Conservation (phyloP, 1,140 invertebrate genomes). For the Pogonognathellus flavescens region DNA sequence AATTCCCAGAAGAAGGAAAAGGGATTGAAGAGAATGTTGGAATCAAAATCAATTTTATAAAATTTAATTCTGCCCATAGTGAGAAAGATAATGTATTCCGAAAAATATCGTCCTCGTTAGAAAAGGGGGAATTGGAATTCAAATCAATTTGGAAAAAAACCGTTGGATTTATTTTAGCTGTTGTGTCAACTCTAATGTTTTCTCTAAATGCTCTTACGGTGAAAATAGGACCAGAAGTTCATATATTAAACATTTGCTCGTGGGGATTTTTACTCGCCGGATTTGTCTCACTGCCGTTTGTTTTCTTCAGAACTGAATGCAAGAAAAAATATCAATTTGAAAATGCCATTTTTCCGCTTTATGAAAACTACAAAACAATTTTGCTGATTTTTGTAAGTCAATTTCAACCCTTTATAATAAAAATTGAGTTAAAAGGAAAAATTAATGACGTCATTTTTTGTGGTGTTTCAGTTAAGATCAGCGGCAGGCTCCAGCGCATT, state of each 20-base stretch:
- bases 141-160: background rate
- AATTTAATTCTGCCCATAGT: no score
- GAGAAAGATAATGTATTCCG: no score
- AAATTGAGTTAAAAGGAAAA: no score
- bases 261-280: conserved; percentile 70
- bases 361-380: background rate
- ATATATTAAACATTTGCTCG: conserved; percentile 69
- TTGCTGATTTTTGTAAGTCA: conserved; percentile 13
- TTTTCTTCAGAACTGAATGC: background rate
- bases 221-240: conserved; percentile 68
- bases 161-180: conserved; percentile 22
- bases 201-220: conserved; percentile 70
- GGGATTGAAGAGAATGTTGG: no score
- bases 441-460: no score
- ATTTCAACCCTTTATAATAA: no score
- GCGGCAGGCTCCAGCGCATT: conserved; percentile 4
- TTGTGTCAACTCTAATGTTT: conserved; percentile 57
- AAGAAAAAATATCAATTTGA: background rate
- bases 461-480: conserved; percentile 22
- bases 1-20: no score
- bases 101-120: background rate
- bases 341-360: background rate
- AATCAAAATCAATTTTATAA: no score
- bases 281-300: conserved; percentile 68
- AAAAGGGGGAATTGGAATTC: background rate